Conservation (phyloP, 2,888 invertebrate species). For the Mystacides longicornis region DNA sequence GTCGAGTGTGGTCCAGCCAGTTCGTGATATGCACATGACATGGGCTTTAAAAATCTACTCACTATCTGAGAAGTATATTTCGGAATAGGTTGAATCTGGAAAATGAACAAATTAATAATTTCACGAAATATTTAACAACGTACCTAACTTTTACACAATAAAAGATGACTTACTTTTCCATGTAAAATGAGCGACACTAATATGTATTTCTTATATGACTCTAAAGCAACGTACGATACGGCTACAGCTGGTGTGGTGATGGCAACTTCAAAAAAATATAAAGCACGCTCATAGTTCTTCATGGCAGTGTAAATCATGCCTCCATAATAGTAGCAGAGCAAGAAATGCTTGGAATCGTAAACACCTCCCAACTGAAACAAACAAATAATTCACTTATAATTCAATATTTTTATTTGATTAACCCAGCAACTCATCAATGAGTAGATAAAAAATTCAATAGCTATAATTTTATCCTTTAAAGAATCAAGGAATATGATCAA, state of each 20-base stretch:
- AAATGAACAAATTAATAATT: background rate
- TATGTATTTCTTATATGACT: slow-evolving; percentile 95
- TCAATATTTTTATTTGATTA: background rate
- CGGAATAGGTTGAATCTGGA: slow-evolving; percentile 60
- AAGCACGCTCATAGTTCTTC: slow-evolving; percentile 86
- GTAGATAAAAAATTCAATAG: too few species aligned
- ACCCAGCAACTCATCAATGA: too few species aligned
- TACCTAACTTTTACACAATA: background rate
- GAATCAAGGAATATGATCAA: too few species aligned
- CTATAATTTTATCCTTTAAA: too few species aligned
- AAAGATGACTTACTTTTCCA: slow-evolving; percentile 63
- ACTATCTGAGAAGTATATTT: slow-evolving; percentile 85
- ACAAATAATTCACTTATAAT: slow-evolving; percentile 9
- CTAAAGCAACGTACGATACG: slow-evolving; percentile 94
- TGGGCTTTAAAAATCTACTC: slow-evolving; percentile 73
- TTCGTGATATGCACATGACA: slow-evolving; percentile 84
- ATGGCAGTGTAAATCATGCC: slow-evolving; percentile 95
- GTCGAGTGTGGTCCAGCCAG: slow-evolving; percentile 69
- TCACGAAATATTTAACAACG: background rate
- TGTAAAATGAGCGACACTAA: slow-evolving; percentile 84
- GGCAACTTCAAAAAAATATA: slow-evolving; percentile 94
- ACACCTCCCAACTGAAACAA: slow-evolving; percentile 57
- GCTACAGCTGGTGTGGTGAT: slow-evolving; percentile 91
- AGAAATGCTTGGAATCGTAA: slow-evolving; percentile 82
- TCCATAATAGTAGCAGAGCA: slow-evolving; percentile 94